Conservation (phyloP, 2,888 invertebrate species). For the Orchesella flavescens region DNA sequence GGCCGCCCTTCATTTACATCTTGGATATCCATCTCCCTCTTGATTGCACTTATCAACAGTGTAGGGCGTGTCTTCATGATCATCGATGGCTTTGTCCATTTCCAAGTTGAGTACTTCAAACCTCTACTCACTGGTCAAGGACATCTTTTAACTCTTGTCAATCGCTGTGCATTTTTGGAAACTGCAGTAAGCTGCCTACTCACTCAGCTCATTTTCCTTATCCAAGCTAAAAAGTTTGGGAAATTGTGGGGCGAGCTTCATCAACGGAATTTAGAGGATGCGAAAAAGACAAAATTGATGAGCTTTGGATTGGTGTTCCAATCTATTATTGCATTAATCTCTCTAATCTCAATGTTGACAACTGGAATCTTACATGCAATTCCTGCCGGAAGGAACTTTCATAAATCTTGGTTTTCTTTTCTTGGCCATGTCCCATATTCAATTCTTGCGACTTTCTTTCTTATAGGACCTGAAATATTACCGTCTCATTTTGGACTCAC, state of each 20-base stretch:
- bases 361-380: not conserved
- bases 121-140: too few relatives aligned
- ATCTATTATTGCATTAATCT: not conserved
- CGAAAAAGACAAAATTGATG: not conserved
- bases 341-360: not conserved
- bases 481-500: conserved; percentile 17
- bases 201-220: too few relatives aligned
- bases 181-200: too few relatives aligned
- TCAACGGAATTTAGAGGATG: not conserved
- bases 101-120: too few relatives aligned
- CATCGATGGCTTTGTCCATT: too few relatives aligned
- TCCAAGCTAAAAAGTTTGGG: too few relatives aligned
- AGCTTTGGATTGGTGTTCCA: not conserved
- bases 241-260: not conserved
- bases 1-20: too few relatives aligned
- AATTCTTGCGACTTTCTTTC: not conserved
- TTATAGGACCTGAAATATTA: not conserved
- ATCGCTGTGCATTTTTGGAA: too few relatives aligned
- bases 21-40: too few relatives aligned
- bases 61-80: too few relatives aligned
- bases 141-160: too few relatives aligned
- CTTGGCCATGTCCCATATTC: not conserved
- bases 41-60: too few relatives aligned
- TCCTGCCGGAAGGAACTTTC: not conserved
- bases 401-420: not conserved